Conservation (phyloP, 2,113 vertebrate genomes). For the Ornithorhynchus anatinus region DNA sequence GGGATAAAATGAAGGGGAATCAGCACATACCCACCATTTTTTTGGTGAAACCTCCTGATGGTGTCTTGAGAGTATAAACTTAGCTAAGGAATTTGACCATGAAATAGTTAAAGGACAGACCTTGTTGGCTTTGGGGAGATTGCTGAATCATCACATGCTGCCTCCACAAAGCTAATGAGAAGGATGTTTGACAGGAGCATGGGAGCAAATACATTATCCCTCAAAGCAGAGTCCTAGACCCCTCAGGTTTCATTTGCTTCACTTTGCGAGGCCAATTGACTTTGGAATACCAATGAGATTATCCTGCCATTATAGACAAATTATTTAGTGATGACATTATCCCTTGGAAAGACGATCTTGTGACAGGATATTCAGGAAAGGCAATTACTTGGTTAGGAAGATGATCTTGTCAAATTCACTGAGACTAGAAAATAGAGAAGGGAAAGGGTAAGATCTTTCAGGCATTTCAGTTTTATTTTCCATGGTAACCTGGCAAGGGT, state of each 20-base stretch:
- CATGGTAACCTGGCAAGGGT: neutral
- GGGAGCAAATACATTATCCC: neutral
- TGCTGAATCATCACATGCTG: rapidly evolving
- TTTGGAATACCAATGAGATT: constrained; percentile 33
- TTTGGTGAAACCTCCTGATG: too few species aligned
- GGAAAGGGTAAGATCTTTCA: neutral
- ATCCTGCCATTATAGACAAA: constrained; percentile 19
- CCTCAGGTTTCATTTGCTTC: neutral
- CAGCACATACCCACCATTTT: too few species aligned
- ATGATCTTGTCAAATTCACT: neutral
- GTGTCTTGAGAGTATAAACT: too few species aligned
- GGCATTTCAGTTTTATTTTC: constrained; percentile 7
- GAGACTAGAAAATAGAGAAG: neutral
- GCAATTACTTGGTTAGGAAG: constrained; percentile 22
- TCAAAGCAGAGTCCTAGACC: neutral
- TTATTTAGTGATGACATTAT: constrained; percentile 7
- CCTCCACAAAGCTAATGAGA: neutral
- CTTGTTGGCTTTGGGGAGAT: neutral
- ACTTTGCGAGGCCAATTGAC: neutral
- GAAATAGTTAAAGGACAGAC: neutral
- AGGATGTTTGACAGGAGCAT: rapidly evolving
- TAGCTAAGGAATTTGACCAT: neutral
- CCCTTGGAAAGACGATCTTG: neutral
- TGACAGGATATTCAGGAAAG: constrained; percentile 14
- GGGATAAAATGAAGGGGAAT: too few species aligned